A percentile compares a stretch with the other conserved stretches of the same genome.
These are phyloP conservation scores for Drosophila tanythrix DNA, from an alignment of 2,888 invertebrate species.

Conservation along the genomic window DNA sequence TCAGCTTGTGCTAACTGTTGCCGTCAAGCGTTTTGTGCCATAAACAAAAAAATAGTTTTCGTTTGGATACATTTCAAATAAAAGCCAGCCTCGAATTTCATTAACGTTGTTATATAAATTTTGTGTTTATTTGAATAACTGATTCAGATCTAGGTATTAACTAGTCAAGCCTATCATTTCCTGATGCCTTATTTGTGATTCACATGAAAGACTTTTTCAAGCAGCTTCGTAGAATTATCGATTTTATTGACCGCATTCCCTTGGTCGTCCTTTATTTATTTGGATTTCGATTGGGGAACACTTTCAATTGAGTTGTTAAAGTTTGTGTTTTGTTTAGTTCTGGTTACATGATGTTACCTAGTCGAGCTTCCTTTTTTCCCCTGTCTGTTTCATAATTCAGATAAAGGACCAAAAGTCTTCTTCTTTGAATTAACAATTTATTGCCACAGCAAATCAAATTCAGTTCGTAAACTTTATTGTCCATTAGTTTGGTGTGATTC, in stretches of 20 bases:
- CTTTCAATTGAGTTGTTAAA: neutral
- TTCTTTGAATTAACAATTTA: too few species aligned
- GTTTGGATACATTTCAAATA: conserved; percentile 29
- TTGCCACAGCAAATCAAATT: too few species aligned
- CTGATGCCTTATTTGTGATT: neutral
- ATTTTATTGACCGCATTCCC: neutral
- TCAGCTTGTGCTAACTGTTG: conserved; percentile 34
- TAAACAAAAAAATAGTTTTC: conserved; percentile 48
- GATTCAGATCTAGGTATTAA: neutral
- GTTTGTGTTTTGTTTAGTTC: neutral
- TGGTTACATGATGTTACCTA: neutral
- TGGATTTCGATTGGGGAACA: neutral
- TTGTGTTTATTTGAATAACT: neutral
- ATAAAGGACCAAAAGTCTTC: neutral
- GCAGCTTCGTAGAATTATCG: neutral
- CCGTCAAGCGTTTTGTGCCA: conserved; percentile 1
- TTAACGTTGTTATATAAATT: neutral
- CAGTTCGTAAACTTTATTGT: neutral
- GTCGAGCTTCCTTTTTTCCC: neutral
- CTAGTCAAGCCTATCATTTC: neutral
- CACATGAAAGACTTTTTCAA: neutral
- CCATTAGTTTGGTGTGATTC: neutral
- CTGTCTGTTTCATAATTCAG: neutral
- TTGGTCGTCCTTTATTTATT: neutral
- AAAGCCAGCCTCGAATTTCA: conserved; percentile 19